phyloP scores from a whole-genome alignment of 2,113 vertebrate genomes.

The Orientallactaga bullata region DNA sequence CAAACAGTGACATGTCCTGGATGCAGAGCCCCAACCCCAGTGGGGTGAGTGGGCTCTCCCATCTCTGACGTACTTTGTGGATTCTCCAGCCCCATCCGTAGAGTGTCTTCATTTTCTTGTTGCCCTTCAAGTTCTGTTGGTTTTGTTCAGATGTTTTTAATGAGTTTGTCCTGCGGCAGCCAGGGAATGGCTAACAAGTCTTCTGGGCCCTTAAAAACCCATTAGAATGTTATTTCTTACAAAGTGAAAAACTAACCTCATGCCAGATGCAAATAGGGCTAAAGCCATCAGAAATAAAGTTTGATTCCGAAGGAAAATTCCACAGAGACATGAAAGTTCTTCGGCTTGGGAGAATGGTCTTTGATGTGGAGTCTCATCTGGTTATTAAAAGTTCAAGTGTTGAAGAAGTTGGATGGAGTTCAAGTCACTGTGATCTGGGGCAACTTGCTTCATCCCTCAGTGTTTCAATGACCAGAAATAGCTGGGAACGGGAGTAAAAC shows the following conservation, averaged over 20 bases:
- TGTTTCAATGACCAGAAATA: slow-evolving; percentile 6
- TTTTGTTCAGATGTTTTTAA: slow-evolving; percentile 85
- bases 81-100: slow-evolving; percentile 21
- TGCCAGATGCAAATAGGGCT: slow-evolving; percentile 84
- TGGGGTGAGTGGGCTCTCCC: background rate
- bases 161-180: slow-evolving; percentile 83
- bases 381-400: slow-evolving; percentile 56
- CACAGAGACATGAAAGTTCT: slow-evolving; percentile 79
- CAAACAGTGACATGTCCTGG: background rate
- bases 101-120: slow-evolving; percentile 78
- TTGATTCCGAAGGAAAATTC: slow-evolving; percentile 81
- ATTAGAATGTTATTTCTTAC: slow-evolving; percentile 84
- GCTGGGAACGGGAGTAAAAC: background rate
- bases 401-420: slow-evolving; percentile 65
- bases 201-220: slow-evolving; percentile 83
- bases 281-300: slow-evolving; percentile 81
- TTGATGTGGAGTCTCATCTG: slow-evolving; percentile 75
- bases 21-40: background rate
- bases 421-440: slow-evolving; percentile 55
- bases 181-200: slow-evolving; percentile 83
- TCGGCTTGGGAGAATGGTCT: slow-evolving; percentile 73
- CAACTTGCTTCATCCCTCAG: background rate
- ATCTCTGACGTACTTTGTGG: background rate
- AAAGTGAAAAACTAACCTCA: slow-evolving; percentile 83
- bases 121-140: slow-evolving; percentile 82